Evolutionary conservation across 2,113 vertebrate species (phyloP).

Genomic region (Pygoscelis adeliae): DNA sequence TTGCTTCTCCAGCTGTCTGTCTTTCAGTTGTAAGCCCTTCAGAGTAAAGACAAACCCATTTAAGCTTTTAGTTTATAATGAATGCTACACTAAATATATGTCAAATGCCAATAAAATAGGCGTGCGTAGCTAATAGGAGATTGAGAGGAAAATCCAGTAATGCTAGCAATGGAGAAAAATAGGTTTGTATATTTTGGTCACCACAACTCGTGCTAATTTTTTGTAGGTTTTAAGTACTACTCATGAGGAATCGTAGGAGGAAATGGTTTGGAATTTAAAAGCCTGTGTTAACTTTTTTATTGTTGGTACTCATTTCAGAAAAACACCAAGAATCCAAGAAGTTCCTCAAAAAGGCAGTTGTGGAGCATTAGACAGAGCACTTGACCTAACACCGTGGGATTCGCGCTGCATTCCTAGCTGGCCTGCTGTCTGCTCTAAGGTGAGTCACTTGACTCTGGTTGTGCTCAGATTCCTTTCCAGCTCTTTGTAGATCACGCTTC

Average conservation of each 20-base stretch:
- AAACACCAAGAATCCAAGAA: not conserved
- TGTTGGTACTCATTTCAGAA: not conserved
- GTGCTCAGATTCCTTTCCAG: not conserved
- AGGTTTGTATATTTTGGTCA: accelerated
- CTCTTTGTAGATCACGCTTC: accelerated
- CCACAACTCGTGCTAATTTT: not conserved
- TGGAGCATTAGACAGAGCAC: not conserved
- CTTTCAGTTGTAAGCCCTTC: not conserved
- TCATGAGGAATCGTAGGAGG: accelerated
- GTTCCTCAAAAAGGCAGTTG: not conserved
- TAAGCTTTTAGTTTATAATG: not conserved
- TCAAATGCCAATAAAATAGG: not conserved
- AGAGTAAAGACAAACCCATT: not conserved
- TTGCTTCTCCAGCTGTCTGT: not conserved
- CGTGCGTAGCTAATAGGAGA: too few relatives aligned
- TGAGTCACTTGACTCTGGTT: not conserved
- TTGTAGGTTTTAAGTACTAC: not conserved
- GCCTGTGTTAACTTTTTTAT: accelerated
- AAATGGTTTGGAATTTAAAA: not conserved
- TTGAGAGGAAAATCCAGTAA: not conserved
- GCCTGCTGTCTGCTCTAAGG: not conserved
- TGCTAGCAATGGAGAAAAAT: not conserved
- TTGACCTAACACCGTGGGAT: accelerated
- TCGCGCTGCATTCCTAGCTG: accelerated
- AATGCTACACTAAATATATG: accelerated